Conservation (phyloP, 1,140 invertebrate species). For the Drosophila nigromelanica region DNA sequence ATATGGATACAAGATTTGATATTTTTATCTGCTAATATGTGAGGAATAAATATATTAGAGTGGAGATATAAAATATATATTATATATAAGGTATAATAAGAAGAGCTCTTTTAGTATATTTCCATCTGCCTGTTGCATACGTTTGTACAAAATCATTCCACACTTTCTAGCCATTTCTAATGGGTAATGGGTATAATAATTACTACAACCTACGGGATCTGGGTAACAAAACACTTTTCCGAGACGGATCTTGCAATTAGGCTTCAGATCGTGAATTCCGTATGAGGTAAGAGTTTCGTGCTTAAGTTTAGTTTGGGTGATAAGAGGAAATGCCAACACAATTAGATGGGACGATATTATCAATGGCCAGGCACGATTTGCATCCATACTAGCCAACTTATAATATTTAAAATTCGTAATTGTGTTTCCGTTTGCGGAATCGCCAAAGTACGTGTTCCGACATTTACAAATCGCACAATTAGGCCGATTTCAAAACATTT, state of each 20-base stretch:
- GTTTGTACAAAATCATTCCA: no score
- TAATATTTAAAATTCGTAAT: not conserved
- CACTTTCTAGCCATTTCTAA: no score
- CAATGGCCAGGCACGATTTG: constrained; percentile 15
- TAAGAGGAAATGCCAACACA: constrained; percentile 18
- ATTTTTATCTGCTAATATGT: no score
- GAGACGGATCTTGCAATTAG: not conserved
- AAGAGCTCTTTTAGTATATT: no score
- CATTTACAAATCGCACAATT: not conserved
- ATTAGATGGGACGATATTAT: not conserved
- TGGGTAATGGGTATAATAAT: not conserved
- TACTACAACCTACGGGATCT: not conserved
- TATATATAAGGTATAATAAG: no score
- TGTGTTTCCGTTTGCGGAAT: not conserved
- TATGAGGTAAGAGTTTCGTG: constrained; percentile 32
- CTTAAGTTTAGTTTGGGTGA: not conserved
- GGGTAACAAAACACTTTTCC: not conserved
- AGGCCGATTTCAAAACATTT: not conserved
- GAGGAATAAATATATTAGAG: no score
- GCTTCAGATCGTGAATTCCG: constrained; percentile 18
- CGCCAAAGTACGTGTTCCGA: not conserved
- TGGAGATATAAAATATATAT: no score
- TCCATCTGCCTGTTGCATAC: no score
- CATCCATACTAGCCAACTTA: not conserved
- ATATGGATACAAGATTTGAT: no score